phyloP scores from a whole-genome alignment of 2,797 vertebrate genomes.

The Platyrinchus mystaceus region DNA sequence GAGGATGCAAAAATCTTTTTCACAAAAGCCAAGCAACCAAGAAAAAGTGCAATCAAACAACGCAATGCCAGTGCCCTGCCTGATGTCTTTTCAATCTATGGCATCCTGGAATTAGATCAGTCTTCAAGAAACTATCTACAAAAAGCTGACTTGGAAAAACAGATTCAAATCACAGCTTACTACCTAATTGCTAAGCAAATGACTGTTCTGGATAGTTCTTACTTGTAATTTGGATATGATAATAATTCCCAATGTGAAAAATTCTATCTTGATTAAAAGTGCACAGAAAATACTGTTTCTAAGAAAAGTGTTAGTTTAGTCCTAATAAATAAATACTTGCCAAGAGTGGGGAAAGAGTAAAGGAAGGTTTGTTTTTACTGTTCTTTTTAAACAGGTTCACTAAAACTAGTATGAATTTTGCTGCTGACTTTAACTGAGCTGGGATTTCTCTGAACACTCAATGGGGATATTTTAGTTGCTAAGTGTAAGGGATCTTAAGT shows the following conservation, averaged over 20 bases:
- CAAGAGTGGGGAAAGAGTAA: not conserved
- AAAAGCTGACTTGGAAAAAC: not conserved
- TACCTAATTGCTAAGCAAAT: not conserved
- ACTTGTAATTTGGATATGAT: not conserved
- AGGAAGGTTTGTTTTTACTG: not conserved
- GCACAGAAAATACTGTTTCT: not conserved
- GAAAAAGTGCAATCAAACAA: not conserved
- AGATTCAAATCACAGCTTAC: not conserved
- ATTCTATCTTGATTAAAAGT: not conserved
- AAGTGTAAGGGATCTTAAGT: not conserved
- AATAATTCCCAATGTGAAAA: not conserved
- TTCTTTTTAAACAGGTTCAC: not conserved
- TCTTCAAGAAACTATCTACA: not conserved
- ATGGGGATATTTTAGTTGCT: not conserved
- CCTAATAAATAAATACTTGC: not conserved
- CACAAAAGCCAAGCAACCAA: not conserved
- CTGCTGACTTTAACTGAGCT: not conserved
- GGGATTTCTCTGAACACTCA: not conserved
- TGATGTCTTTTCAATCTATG: not conserved
- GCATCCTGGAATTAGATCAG: not conserved
- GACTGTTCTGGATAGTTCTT: not conserved
- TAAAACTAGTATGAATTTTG: not conserved
- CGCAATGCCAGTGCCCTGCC: not conserved
- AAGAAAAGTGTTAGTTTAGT: not conserved
- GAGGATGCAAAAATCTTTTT: not conserved